phyloP scores from a whole-genome alignment of 2,888 invertebrate species.

The Ennomos fuscantarius region DNA sequence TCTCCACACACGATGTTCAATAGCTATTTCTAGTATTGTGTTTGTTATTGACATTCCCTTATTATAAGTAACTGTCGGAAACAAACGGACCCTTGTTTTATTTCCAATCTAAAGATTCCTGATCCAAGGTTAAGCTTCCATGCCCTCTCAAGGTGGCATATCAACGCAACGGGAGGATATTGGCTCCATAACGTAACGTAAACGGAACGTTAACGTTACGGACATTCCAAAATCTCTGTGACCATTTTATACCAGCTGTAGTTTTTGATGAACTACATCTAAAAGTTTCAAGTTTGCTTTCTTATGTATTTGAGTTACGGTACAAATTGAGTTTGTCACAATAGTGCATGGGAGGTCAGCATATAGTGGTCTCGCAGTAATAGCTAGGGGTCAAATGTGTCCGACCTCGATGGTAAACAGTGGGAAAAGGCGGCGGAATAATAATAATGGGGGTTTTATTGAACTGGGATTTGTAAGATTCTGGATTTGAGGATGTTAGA shows the following conservation, averaged over 20 bases:
- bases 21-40: slow-evolving; percentile 1
- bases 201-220: slow-evolving; percentile 12
- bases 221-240: slow-evolving; percentile 8
- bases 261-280: slow-evolving; percentile 8
- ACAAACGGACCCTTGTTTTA: slow-evolving; percentile 21
- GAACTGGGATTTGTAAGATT: slow-evolving; percentile 19
- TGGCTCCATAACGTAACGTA: slow-evolving; percentile 18
- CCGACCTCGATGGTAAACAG: slow-evolving; percentile 35
- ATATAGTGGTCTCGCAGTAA: slow-evolving; percentile 10
- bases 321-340: slow-evolving; percentile 2
- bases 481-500: slow-evolving; percentile 7
- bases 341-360: slow-evolving; percentile 7
- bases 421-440: slow-evolving; percentile 24
- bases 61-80: slow-evolving; percentile 13
- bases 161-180: slow-evolving; percentile 24
- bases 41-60: slow-evolving; percentile 10
- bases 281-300: slow-evolving; percentile 1
- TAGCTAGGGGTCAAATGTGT: slow-evolving; percentile 31
- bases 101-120: slow-evolving; percentile 18
- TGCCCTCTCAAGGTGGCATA: slow-evolving; percentile 21
- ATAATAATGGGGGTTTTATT: slow-evolving; percentile 29
- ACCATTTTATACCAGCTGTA: slow-evolving; percentile 7
- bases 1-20: too few species aligned
- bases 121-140: slow-evolving; percentile 24
- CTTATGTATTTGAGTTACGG: slow-evolving; percentile 1